Conservation (phyloP, 2,797 vertebrate species). For the Galagoides demidoff region DNA sequence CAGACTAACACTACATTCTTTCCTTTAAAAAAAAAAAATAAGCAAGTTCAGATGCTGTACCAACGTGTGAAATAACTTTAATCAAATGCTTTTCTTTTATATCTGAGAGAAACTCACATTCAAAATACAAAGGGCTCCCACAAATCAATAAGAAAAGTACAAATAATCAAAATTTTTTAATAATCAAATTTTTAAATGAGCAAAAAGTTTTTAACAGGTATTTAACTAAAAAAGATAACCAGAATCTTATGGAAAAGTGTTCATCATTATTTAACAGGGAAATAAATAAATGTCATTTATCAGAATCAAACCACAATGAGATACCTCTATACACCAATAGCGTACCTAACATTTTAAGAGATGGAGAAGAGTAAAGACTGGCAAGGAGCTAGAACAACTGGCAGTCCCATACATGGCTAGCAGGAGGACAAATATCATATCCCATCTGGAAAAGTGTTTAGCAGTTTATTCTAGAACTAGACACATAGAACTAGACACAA, state of each 20-base stretch:
- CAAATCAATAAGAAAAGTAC: conserved; percentile 26
- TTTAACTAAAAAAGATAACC: neutral
- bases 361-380: neutral
- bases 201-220: neutral
- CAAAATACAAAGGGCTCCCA: conserved; percentile 1
- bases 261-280: neutral
- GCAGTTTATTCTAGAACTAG: neutral
- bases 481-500: neutral
- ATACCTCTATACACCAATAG: too few species aligned
- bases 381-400: neutral
- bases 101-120: neutral
- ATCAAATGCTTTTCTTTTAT: conserved; percentile 37
- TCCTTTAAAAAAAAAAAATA: conserved; percentile 15
- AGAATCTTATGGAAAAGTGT: neutral
- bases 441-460: neutral
- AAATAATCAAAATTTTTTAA: neutral
- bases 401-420: neutral
- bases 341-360: neutral
- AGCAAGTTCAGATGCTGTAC: neutral
- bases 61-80: conserved; percentile 38
- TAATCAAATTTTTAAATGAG: neutral
- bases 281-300: neutral
- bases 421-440: neutral
- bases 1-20: conserved; percentile 14
- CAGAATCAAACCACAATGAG: neutral